These are phyloP conservation scores for Leiothrix lutea DNA, from an alignment of 2,113 vertebrate genomes.

Conservation along the genomic window DNA sequence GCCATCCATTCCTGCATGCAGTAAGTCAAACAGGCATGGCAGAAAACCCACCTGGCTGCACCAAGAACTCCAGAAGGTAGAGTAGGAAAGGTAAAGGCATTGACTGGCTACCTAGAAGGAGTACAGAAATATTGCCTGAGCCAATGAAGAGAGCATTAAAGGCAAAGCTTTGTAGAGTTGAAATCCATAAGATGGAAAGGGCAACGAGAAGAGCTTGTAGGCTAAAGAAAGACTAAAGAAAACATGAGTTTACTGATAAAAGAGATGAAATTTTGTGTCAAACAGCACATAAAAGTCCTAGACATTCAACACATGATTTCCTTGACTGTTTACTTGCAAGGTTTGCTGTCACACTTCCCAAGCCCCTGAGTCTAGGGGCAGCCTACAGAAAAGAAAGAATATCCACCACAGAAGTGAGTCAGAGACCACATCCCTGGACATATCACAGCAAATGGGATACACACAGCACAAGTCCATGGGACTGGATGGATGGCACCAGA, in stretches of 20 bases:
- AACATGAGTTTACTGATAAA: neutral
- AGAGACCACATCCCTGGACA: neutral
- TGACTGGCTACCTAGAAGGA: neutral
- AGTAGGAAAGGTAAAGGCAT: neutral
- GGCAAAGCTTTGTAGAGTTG: neutral
- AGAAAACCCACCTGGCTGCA: neutral
- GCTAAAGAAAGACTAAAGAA: neutral
- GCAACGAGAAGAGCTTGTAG: neutral
- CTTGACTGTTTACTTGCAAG: neutral
- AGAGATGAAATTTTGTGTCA: neutral
- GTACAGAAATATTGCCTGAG: neutral
- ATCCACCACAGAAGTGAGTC: neutral
- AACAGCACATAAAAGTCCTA: neutral
- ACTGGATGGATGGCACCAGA: neutral
- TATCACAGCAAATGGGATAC: neutral
- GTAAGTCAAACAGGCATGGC: neutral
- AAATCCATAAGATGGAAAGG: neutral
- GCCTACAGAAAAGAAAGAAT: neutral
- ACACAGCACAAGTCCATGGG: neutral
- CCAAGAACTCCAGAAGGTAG: neutral
- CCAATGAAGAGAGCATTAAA: neutral
- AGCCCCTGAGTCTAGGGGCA: rapidly evolving
- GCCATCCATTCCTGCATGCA: neutral
- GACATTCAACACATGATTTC: neutral
- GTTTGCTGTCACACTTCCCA: neutral